Conservation (phyloP, 2,797 vertebrate genomes). For the Erpetoichthys calabaricus region DNA sequence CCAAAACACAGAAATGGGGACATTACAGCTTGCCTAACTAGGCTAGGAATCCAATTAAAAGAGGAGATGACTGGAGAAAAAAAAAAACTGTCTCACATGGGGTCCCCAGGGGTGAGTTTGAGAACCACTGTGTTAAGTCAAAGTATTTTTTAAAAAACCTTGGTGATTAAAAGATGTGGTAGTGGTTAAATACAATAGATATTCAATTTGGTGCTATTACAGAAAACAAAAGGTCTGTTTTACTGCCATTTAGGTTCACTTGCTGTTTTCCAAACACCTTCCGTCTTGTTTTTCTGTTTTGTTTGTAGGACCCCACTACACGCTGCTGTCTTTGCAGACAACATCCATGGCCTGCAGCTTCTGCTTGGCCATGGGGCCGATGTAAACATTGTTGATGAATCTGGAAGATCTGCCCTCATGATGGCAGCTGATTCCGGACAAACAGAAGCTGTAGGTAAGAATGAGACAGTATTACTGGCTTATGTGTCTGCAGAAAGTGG, state of each 20-base stretch:
- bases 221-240: neutral
- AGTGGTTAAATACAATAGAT: too few species aligned
- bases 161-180: too few species aligned
- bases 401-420: slow-evolving; percentile 82
- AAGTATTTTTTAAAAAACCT: too few species aligned
- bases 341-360: slow-evolving; percentile 76
- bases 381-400: slow-evolving; percentile 71
- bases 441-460: slow-evolving; percentile 74
- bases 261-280: neutral
- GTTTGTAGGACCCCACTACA: slow-evolving; percentile 76
- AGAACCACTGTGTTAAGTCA: too few species aligned
- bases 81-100: too few species aligned
- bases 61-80: too few species aligned
- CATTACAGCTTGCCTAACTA: too few species aligned
- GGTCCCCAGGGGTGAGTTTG: too few species aligned
- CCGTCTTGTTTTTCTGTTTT: neutral
- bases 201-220: neutral
- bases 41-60: too few species aligned
- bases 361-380: slow-evolving; percentile 76
- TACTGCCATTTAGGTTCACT: neutral
- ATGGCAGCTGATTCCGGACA: slow-evolving; percentile 80
- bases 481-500: neutral
- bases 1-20: too few species aligned
- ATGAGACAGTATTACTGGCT: neutral
- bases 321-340: slow-evolving; percentile 85